These are phyloP conservation scores for Platypus cylindrus DNA, from an alignment of 2,888 invertebrate species.

Conservation along the genomic window DNA sequence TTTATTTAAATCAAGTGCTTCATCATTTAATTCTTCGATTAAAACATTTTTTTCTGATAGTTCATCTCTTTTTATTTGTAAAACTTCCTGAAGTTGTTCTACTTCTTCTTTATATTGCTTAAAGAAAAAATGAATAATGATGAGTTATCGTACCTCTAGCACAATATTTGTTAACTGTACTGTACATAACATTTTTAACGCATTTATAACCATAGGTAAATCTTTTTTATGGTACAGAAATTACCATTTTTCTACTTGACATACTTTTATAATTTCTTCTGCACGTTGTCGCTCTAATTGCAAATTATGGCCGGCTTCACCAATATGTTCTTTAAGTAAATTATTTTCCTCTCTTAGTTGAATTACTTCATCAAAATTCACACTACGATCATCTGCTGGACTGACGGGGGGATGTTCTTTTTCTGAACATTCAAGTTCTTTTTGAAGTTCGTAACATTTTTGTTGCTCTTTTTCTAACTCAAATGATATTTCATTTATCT, in stretches of 20 bases:
- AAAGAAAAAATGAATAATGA: conserved; percentile 8
- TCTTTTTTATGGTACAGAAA: too few relatives aligned
- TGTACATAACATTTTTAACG: background rate
- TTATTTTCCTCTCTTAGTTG: conserved; percentile 11
- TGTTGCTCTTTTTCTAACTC: conserved; percentile 15
- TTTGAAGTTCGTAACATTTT: conserved; percentile 13
- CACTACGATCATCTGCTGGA: conserved; percentile 5
- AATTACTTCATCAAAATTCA: conserved; percentile 11
- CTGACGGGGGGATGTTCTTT: conserved; percentile 6
- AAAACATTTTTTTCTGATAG: conserved; percentile 20
- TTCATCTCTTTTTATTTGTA: conserved; percentile 22
- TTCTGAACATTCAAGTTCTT: conserved; percentile 8
- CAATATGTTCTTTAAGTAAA: conserved; percentile 9
- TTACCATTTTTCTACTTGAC: background rate
- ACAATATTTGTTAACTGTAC: conserved; percentile 1
- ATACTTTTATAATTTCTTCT: conserved; percentile 9
- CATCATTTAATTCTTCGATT: conserved; percentile 25
- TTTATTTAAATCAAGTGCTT: conserved; percentile 19
- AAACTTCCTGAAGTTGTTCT: conserved; percentile 17
- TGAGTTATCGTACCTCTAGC: too few relatives aligned
- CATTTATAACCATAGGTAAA: too few relatives aligned
- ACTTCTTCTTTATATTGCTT: conserved; percentile 19
- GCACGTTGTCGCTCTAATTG: conserved; percentile 7
- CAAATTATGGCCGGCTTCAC: conserved; percentile 13
- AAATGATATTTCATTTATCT: conserved; percentile 14